phyloP scores from a whole-genome alignment of 2,113 vertebrate species.

The Sebastes fasciatus region DNA sequence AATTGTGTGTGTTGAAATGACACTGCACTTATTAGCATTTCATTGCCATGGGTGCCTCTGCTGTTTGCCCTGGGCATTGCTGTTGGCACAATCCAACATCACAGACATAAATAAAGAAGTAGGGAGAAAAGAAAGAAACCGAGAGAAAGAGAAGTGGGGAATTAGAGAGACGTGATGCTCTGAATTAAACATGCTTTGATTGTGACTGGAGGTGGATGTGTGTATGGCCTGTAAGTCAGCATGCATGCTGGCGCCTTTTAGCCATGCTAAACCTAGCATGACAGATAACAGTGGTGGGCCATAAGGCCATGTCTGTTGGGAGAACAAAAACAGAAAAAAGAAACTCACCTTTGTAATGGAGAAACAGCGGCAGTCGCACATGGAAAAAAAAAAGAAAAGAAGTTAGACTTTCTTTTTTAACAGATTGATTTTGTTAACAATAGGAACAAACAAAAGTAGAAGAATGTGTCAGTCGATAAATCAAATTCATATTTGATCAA shows the following conservation, averaged over 20 bases:
- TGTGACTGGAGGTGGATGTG: conserved; percentile 42
- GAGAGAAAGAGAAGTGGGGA: not conserved
- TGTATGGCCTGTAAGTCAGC: conserved; percentile 28
- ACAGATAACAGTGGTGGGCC: conserved; percentile 33
- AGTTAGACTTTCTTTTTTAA: conserved; percentile 17
- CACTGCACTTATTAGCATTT: conserved; percentile 72
- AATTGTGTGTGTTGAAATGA: conserved; percentile 62
- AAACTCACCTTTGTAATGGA: conserved; percentile 72
- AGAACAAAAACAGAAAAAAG: conserved; percentile 1
- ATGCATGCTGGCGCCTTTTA: conserved; percentile 41
- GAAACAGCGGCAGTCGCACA: conserved; percentile 42
- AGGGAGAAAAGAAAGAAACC: not conserved
- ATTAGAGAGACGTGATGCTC: conserved; percentile 35
- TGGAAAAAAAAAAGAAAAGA: conserved; percentile 39
- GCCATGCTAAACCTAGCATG: conserved; percentile 42
- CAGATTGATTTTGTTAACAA: not conserved
- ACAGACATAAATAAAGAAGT: conserved; percentile 67
- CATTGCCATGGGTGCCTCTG: conserved; percentile 72
- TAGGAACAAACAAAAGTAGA: not conserved
- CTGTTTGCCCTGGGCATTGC: conserved; percentile 77
- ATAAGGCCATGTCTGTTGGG: conserved; percentile 22
- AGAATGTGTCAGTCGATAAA: not conserved
- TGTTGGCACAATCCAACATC: conserved; percentile 74
- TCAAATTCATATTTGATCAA: no score
- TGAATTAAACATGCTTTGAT: conserved; percentile 70